phyloP scores from a whole-genome alignment of 2,888 invertebrate genomes.

The Brenthis daphne region DNA sequence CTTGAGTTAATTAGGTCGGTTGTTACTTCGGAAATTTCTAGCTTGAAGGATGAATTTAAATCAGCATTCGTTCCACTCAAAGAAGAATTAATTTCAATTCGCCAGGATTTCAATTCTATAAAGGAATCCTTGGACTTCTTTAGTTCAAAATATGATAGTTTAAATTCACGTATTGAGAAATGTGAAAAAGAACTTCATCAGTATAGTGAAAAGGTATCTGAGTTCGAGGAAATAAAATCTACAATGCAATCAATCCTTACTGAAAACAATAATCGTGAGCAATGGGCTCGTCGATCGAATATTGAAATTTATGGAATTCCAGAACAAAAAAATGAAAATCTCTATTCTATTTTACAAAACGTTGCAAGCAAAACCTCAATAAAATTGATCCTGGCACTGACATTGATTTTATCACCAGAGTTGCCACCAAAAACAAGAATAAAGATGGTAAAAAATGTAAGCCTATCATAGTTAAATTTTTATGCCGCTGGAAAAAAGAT shows the following conservation, averaged over 20 bases:
- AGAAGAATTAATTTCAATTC: no score
- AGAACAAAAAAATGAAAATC: slow-evolving; percentile 6
- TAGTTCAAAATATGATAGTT: no score
- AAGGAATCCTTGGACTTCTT: no score
- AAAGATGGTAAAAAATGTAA: slow-evolving; percentile 9
- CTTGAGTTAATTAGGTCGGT: background rate
- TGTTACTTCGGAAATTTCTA: background rate
- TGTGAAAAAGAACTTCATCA: background rate
- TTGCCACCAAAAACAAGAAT: background rate
- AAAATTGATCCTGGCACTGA: no score
- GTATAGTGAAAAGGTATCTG: background rate
- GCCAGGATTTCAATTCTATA: no score
- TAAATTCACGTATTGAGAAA: background rate
- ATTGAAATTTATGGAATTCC: slow-evolving; percentile 7
- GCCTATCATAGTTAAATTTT: slow-evolving; percentile 9
- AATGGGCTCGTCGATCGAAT: slow-evolving; percentile 6
- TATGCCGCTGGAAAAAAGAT: slow-evolving; percentile 20
- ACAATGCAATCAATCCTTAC: background rate
- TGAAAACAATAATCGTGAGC: slow-evolving; percentile 10
- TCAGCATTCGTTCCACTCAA: background rate
- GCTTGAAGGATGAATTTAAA: background rate
- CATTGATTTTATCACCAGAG: no score
- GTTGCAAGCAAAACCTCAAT: background rate
- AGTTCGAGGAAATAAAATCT: background rate
- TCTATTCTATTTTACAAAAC: slow-evolving; percentile 5